A percentile compares a stretch with the other conserved stretches of the same genome.
These are phyloP conservation scores for Manis pentadactyla DNA, from an alignment of 2,797 vertebrate species.

Conservation along the genomic window DNA sequence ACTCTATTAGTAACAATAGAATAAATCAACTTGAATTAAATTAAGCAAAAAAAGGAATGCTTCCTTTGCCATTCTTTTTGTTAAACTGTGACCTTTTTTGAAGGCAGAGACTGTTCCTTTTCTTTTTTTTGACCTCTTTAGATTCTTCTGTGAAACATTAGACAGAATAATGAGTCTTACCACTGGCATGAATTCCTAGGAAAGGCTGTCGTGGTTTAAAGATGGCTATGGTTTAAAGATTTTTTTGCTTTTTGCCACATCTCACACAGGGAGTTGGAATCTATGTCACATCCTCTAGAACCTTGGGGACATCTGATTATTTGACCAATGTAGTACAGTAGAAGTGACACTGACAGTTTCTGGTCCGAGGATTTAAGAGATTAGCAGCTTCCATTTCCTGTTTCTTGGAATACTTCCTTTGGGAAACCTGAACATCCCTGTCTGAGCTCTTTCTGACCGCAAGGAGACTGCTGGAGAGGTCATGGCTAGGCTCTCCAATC, in stretches of 20 bases:
- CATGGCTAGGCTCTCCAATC: neutral
- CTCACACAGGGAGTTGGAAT: neutral
- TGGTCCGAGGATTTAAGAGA: neutral
- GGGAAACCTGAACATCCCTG: neutral
- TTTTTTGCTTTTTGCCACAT: neutral
- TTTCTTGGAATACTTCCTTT: neutral
- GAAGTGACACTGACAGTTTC: neutral
- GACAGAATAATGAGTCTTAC: neutral
- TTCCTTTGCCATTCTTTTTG: neutral
- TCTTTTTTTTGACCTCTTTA: neutral
- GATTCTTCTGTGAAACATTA: neutral
- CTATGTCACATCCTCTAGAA: neutral
- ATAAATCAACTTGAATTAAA: neutral
- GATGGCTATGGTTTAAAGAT: neutral
- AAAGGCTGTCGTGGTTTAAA: neutral
- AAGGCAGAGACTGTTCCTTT: neutral
- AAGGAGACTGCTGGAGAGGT: neutral
- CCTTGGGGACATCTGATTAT: neutral
- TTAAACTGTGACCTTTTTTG: neutral
- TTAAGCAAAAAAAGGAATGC: constrained; percentile 5
- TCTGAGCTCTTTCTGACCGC: neutral
- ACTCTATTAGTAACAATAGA: neutral
- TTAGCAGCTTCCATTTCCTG: neutral
- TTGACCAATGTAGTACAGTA: neutral
- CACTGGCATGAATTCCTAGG: neutral